Evolutionary conservation across 92 coral and sea anemone species (phyloP), one percentile per base, ranked within the genome.

Genomic region (Umimayanthus chanpuru): DNA sequence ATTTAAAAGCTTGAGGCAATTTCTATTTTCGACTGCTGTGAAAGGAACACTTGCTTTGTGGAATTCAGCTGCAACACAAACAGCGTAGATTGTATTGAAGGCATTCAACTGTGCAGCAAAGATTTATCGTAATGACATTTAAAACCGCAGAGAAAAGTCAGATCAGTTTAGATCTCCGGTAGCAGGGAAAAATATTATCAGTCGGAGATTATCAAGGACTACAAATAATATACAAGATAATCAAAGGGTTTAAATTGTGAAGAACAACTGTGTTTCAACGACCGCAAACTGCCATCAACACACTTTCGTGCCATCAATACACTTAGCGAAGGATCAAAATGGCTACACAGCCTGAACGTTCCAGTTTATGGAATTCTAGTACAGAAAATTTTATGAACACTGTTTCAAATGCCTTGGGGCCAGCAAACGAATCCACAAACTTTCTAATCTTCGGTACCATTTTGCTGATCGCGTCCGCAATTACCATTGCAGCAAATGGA

Each of bases 291-390:
- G 14, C 58, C 18, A 15, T 53, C 20, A 3, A 53, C 49, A 44
- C 49, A 44, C 49, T 9, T 44, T 3, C 49, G 36, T 32, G 36
- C 36, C 36, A 5, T 44, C 49, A 9, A 44, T 55, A 55, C 36
- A 32, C 36, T 32, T 56, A 56, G 12, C 67, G 68, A 6, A 9
- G 9, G 26, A 23, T 6, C n/a, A 76, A 47, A 40, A 76, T 76
- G 80, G 32, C 26, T 4, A 18, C 80, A 16, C 56, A 76, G 55
- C 56, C 55, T 76, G 26, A 25, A 2, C 55, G 4, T 43, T 20
- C 80, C 15, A 76, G 55, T 21, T 40, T 76, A 47, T 76, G 80
- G 80, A 76, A 76, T n/a, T 76, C 80, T 21, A 76, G 14, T 32
- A 43, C 80, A 15, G 29, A 43, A 23, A 75, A 40, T 25, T 7